These are phyloP conservation scores for Lepidothrix coronata DNA, from an alignment of 2,113 vertebrate species.

Conservation along the genomic window DNA sequence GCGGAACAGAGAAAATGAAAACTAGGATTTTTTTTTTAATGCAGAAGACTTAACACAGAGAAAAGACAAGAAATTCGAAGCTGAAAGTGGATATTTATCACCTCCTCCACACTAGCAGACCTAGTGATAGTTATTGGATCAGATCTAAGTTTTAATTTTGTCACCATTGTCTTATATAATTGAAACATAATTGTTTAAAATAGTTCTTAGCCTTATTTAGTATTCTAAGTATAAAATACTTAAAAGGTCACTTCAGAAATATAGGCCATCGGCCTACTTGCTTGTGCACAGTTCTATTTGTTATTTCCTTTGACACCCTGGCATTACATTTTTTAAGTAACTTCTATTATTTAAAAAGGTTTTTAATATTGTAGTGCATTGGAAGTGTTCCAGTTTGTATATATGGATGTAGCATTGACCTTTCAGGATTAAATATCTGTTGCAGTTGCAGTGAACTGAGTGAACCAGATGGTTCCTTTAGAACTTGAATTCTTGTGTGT, in stretches of 20 bases:
- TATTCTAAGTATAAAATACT: background rate
- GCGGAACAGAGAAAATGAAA: constrained; percentile 30
- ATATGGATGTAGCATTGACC: background rate
- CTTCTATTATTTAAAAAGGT: background rate
- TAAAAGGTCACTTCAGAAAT: background rate
- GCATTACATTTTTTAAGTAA: background rate
- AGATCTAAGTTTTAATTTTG: constrained; percentile 33
- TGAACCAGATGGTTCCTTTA: background rate
- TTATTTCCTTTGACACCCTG: background rate
- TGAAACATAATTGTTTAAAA: background rate
- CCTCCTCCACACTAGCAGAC: constrained; percentile 52
- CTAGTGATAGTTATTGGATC: constrained; percentile 36
- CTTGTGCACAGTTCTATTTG: background rate
- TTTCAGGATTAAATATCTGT: background rate
- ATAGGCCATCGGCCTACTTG: background rate
- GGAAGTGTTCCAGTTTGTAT: background rate
- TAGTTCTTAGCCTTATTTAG: constrained; percentile 19
- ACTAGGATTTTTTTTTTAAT: background rate
- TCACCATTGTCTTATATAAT: constrained; percentile 51
- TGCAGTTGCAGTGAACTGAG: background rate
- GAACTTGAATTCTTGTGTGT: background rate
- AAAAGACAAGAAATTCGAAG: constrained; percentile 22
- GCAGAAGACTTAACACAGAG: background rate
- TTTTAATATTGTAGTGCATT: background rate
- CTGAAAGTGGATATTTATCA: constrained; percentile 35